Evolutionary conservation across 2,888 invertebrate genomes (phyloP), one percentile per base, ranked within the genome.

Genomic region (Drosophila meridiana): DNA sequence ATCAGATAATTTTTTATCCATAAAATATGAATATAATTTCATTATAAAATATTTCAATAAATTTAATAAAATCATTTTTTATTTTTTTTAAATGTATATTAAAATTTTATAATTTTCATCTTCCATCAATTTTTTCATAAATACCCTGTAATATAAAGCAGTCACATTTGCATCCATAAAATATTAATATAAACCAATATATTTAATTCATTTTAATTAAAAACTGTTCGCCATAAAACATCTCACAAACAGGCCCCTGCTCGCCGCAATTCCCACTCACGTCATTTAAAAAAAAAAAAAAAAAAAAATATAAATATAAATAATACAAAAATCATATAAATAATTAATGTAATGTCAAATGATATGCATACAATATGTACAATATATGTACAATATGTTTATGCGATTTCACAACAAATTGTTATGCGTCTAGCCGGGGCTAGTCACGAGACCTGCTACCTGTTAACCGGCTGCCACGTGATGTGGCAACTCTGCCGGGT

Each of bases 401-500:
- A 43, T 52, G 20, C 9, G 11, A n/a, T 43, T 50, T 42, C 50
- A 5, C 14, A 26, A n/a, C 5, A 34, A 55, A 62, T 62, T 36
- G 36, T 48, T 14, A n/a, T 47, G 8, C n/a, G n/a, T 50, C 32
- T 48, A 13, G 28, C 28, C 47, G 7, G 3, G 8, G 32, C 32
- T 20, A 20, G 32, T 50, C 50, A 50, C 50, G 50, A 50, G 50
- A 50, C 32, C 32, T 32, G n/a, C 9, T 34, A 34, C n/a, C 50
- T 34, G 50, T 50, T 50, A 32, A 11, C 6, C 50, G 32, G 20
- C 63, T 48, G 36, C 75, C 76, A 57, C 34, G 60, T 69, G 64
- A 67, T 76, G 78, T 65, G 73, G 74, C 65, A 66, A 62, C 43
- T 53, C 50, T 42, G 20, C 52, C 50, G 38, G 55, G 55, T 36